Evolutionary conservation across 2,888 invertebrate genomes (phyloP).

Genomic region (Cremastinae sp.): DNA sequence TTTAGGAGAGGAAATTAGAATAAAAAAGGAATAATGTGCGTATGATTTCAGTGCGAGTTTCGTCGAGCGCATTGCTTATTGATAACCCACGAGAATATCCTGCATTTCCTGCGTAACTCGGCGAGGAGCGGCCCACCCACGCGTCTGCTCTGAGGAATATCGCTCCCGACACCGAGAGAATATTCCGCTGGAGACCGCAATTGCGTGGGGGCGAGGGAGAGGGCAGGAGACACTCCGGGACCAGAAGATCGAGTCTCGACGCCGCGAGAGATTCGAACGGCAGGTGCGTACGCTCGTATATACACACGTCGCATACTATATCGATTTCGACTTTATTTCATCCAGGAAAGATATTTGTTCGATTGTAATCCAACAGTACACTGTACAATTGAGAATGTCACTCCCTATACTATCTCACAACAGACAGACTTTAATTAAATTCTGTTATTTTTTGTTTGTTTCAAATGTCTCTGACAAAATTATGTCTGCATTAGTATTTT

Average conservation of each 20-base stretch:
- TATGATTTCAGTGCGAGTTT: neutral
- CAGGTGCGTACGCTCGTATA: slow-evolving; percentile 48
- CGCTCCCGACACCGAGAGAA: slow-evolving; percentile 46
- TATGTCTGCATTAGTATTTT: no score
- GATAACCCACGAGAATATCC: slow-evolving; percentile 43
- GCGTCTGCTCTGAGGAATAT: slow-evolving; percentile 59
- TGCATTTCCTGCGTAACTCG: slow-evolving; percentile 67
- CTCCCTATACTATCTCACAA: no score
- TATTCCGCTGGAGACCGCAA: slow-evolving; percentile 47
- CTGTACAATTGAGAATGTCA: no score
- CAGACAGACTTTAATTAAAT: no score
- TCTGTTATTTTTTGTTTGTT: no score
- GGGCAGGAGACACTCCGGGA: slow-evolving; percentile 64
- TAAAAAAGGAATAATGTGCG: neutral
- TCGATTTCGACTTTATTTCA: slow-evolving; percentile 14
- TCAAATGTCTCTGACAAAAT: no score
- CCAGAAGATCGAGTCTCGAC: slow-evolving; percentile 33
- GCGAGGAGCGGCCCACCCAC: slow-evolving; percentile 72
- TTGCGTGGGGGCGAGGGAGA: slow-evolving; percentile 30
- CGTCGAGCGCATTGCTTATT: neutral
- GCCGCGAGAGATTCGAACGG: slow-evolving; percentile 31
- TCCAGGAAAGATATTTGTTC: no score
- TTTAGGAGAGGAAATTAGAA: no score
- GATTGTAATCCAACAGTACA: no score
- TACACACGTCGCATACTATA: slow-evolving; percentile 7